phyloP scores from a whole-genome alignment of 2,797 vertebrate species.

The Peromyscus aztecus region DNA sequence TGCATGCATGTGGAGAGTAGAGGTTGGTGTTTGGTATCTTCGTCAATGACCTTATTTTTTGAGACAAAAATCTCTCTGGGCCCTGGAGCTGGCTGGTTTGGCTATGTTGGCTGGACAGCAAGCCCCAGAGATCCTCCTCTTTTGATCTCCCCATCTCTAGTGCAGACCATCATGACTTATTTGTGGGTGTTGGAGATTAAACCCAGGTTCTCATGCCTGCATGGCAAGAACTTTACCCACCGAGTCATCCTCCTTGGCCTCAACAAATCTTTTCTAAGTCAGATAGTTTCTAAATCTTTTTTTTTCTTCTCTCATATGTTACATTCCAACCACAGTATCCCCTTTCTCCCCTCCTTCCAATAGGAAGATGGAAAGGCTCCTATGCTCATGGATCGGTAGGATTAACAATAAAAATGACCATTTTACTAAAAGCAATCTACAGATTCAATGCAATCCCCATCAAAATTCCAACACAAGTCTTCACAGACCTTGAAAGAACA shows the following conservation, averaged over 20 bases:
- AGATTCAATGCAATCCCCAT: neutral
- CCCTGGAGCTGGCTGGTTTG: neutral
- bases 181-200: neutral
- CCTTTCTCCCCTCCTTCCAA: too few species aligned
- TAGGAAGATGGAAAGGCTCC: neutral
- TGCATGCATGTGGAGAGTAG: neutral
- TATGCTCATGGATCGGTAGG: neutral
- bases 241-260: neutral
- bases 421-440: neutral
- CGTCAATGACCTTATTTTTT: neutral
- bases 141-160: too few species aligned
- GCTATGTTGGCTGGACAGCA: neutral
- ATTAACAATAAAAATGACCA: neutral
- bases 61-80: neutral
- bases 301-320: neutral
- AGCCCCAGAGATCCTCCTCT: neutral
- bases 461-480: neutral
- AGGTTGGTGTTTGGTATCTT: neutral
- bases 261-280: slow-evolving; percentile 1
- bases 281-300: slow-evolving; percentile 15
- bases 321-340: neutral
- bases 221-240: neutral
- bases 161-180: neutral
- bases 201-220: neutral
- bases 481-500: neutral